phyloP scores from a whole-genome alignment of 2,888 invertebrate genomes.

The Gortyna flavago region DNA sequence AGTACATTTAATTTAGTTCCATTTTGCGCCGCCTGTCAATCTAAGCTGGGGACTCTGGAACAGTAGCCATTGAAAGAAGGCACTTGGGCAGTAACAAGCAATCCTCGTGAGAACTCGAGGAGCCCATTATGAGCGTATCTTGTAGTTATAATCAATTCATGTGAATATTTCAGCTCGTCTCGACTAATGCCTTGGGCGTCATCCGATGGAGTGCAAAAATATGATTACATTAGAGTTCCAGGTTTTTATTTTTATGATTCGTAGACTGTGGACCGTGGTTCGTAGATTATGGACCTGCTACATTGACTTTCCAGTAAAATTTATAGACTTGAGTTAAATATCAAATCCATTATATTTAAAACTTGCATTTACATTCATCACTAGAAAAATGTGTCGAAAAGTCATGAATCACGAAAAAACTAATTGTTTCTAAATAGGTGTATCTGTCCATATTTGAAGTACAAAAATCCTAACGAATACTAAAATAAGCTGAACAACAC shows the following conservation, averaged over 20 bases:
- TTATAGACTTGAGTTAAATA: neutral
- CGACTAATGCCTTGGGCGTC: constrained; percentile 11
- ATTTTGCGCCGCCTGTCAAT: neutral
- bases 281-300: no score
- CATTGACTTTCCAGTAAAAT: neutral
- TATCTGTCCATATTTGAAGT: neutral
- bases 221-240: constrained; percentile 14
- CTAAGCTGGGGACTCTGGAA: constrained; percentile 7
- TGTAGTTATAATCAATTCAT: constrained; percentile 26
- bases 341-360: constrained; percentile 5
- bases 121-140: constrained; percentile 31
- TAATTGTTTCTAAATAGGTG: neutral
- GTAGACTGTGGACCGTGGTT: no score
- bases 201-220: constrained; percentile 20
- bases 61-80: constrained; percentile 33
- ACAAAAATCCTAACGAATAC: neutral
- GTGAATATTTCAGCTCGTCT: constrained; percentile 17
- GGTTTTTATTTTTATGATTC: constrained; percentile 14
- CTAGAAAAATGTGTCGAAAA: neutral
- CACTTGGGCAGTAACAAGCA: constrained; percentile 25
- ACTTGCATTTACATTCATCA: constrained; percentile 1
- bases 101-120: constrained; percentile 32
- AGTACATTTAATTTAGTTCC: neutral
- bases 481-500: neutral
- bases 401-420: neutral